Evolutionary conservation across 92 coral and sea anemone species (phyloP).

Genomic region (Palythoa grandis): DNA sequence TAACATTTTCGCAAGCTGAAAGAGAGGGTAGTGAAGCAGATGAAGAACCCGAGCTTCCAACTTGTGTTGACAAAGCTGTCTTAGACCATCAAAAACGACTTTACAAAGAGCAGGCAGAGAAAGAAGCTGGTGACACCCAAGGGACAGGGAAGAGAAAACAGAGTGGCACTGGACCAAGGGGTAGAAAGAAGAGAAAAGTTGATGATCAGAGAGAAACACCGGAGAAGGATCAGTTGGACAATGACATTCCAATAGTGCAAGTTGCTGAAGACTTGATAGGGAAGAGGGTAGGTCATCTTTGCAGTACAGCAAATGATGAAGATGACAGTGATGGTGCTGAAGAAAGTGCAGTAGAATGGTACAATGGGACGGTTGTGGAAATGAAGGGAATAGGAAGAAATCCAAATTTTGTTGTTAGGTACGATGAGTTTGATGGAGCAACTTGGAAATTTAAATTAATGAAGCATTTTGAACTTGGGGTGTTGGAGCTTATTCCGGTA

Average conservation of each 20-base stretch:
- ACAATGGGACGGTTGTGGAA: constrained; percentile 34
- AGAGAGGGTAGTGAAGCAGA: constrained; percentile 17
- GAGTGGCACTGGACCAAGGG: constrained; percentile 27
- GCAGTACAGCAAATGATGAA: constrained; percentile 23
- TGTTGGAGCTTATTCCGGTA: constrained; percentile 22
- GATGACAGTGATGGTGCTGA: constrained; percentile 28
- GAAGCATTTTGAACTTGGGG: constrained; percentile 36
- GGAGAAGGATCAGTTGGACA: constrained; percentile 24
- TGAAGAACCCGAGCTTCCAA: constrained; percentile 25
- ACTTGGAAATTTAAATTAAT: constrained; percentile 27
- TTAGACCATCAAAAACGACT: constrained; percentile 27
- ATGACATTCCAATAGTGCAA: constrained; percentile 25
- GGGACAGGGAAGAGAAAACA: constrained; percentile 24
- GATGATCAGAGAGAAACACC: constrained; percentile 19
- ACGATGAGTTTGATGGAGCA: constrained; percentile 22
- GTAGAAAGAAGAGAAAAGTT: constrained; percentile 5
- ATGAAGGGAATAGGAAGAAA: constrained; percentile 29
- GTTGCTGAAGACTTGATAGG: constrained; percentile 35
- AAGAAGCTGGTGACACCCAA: constrained; percentile 18
- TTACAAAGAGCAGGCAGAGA: constrained; percentile 25
- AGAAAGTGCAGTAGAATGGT: constrained; percentile 28
- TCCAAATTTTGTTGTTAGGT: constrained; percentile 33
- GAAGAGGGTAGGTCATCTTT: constrained; percentile 29
- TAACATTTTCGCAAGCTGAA: constrained; percentile 22
- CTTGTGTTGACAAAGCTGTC: constrained; percentile 28